phyloP scores from a whole-genome alignment of 2,113 vertebrate species.

The Panthera tigris region DNA sequence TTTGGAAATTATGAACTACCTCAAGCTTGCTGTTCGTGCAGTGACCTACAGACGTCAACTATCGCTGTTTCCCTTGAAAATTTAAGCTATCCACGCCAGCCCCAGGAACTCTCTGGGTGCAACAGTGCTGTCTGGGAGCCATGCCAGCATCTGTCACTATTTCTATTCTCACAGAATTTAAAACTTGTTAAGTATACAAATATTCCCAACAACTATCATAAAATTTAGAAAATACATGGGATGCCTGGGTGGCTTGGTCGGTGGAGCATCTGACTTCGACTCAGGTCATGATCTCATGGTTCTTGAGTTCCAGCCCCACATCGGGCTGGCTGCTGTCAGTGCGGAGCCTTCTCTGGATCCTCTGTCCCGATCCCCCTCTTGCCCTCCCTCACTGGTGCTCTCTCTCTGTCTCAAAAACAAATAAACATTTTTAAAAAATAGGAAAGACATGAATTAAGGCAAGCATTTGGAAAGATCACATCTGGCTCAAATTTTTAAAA shows the following conservation, averaged over 20 bases:
- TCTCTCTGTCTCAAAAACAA: too few relatives aligned
- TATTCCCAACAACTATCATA: background rate
- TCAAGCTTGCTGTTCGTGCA: background rate
- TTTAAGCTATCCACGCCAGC: background rate
- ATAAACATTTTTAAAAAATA: background rate
- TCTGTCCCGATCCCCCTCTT: too few relatives aligned
- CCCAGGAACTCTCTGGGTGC: background rate
- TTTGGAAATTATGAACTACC: background rate
- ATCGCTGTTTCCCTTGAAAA: background rate
- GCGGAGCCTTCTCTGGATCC: too few relatives aligned
- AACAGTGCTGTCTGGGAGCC: rapidly evolving
- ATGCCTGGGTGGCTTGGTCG: too few relatives aligned
- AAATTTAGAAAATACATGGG: background rate
- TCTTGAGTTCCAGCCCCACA: too few relatives aligned
- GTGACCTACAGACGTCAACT: background rate
- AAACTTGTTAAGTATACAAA: background rate
- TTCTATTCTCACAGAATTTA: background rate
- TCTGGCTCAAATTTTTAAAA: background rate
- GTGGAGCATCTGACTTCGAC: too few relatives aligned
- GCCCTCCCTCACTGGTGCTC: too few relatives aligned
- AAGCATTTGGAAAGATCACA: background rate
- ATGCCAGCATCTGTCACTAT: background rate
- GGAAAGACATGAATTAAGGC: background rate
- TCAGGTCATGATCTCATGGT: too few relatives aligned
- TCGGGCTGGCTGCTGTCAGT: too few relatives aligned